Evolutionary conservation across 2,888 invertebrate species (phyloP), one percentile per base, ranked within the genome.

Genomic region (Tetrapedia diversipes): DNA sequence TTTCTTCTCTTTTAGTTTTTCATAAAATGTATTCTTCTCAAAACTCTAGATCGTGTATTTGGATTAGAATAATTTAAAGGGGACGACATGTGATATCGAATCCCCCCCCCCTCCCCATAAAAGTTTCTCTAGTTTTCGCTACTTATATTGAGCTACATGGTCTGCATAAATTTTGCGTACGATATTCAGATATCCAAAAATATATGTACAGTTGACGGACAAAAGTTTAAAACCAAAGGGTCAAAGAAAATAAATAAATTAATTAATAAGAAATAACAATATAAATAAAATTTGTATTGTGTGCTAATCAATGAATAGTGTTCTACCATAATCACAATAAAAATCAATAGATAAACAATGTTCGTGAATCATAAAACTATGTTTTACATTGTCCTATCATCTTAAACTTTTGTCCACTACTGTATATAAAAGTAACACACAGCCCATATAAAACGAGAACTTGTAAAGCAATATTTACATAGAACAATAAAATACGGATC

Each of bases 111-210:
- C n/a, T n/a, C n/a, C n/a, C 45, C 43, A 37, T 45, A 10, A 75
- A 68, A 56, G 53, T 54, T 32, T 22, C 34, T 53, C 68, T 75
- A 76, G 60, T 69, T 29, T 10, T 29, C 27, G 29, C 77, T 76
- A 77, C 19, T 67, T 56, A 59, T 60, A 32, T 64, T 77, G 77
- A 77, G 69, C 69, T 68, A 69, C 59, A 77, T 63, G 77, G 63
- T 45, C 68, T 47, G 57, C 34, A 2, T 27, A 34, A 63, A 53
- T 22, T 32, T n/a, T n/a, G n/a, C n/a, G n/a, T 41, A 49, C 6
- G 32, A 41, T 34, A 54, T 27, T 47, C 39, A 22, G 49, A 60
- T 66, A 54, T 41, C 47, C 37, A 27, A 37, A 37, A n/a, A n/a
- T n/a, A n/a, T n/a, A n/a, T n/a, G n/a, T n/a, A n/a, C n/a, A n/a